Evolutionary conservation across 2,113 vertebrate species (phyloP), one percentile per base, ranked within the genome.

Genomic region (Uropsilus gracilis): DNA sequence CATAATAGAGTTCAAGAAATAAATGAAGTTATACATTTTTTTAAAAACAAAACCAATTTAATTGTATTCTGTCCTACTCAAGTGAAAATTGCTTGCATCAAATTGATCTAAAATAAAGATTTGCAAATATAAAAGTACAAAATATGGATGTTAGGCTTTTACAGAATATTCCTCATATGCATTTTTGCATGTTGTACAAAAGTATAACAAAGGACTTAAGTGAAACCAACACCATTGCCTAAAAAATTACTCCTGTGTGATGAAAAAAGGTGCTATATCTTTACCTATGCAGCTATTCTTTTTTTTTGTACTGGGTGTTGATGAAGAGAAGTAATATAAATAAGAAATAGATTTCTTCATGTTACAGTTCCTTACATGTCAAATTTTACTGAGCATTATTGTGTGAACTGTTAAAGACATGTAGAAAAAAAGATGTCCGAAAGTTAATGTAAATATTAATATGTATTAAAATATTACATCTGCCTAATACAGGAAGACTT

Each of bases 31-130:
- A 42, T 95, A 34, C 3, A 14, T 94, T 98, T 98, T 98, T 98
- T 93, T 61, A 26, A 69, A 86, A 97, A 95, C 28, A 97, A 97
- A 97, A 87, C 12, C 4, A 86, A 89, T 94, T 97, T 97, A 95
- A 89, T 95, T 8, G 94, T 76, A 88, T 30, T 1, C 18, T 97
- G 24, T 93, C 28, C 32, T 80, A 73, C 53, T 76, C 59, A 97
- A 96, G 86, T 59, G n/a, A 72, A 84, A 89, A 92, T 46, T 86
- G 92, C 26, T 82, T 97, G 63, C 0, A 61, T 53, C 57, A 93
- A 97, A 96, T 93, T 95, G 63, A 86, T 96, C 46, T 91, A 73
- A 96, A 94, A 94, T 22, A 61, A 2, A 86, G 32, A 89, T 86
- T 85, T 78, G 72, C 20, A 91, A 87, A 89, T 81, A 84, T 3